Evolutionary conservation across 2,888 invertebrate genomes (phyloP), one percentile per base, ranked within the genome.

Genomic region (Leptopilina myrica): DNA sequence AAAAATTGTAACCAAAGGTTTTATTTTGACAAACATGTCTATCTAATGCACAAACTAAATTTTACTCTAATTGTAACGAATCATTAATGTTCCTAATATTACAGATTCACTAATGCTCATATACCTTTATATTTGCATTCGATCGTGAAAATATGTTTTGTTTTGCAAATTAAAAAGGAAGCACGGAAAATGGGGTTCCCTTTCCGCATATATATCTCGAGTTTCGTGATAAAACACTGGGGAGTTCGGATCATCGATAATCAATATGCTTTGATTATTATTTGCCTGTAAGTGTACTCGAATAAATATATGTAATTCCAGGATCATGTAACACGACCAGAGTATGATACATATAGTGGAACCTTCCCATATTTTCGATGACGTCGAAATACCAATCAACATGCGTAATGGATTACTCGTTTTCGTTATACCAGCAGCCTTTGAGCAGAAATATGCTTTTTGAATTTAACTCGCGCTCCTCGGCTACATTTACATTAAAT

Each of bases 361-460:
- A 56, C 56, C 73, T 56, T 73, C 33, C 56, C 73, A 73, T 73
- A 73, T 73, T 73, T 73, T 73, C 73, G 73, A 73, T 73, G 73
- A 73, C 73, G 73, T 73, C 26, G 56, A 73, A 73, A 73, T 73
- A 53, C 73, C 73, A 73, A 73, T 73, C 53, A 73, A 33, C 73
- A 73, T 56, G 73, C 56, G 56, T 73, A 73, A 73, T 73, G 73
- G 56, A 73, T 73, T 73, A 73, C 56, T 73, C 73, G 56, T 73
- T 73, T 56, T 53, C 56, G 33, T 33, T 56, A 56, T 33, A 20
- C 20, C 20, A 20, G n/a, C 5, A 33, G 53, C 69, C 26, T 69
- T 69, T 53, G 26, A 53, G 8, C 53, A 53, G 53, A 69, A 69
- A 69, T 69, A 53, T 69, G 33, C 53, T 33, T 26, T 26, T 53